Base-by-base conservation (phyloP, 1,140 invertebrate genomes). In the Chionoecetes opilio region DNA sequence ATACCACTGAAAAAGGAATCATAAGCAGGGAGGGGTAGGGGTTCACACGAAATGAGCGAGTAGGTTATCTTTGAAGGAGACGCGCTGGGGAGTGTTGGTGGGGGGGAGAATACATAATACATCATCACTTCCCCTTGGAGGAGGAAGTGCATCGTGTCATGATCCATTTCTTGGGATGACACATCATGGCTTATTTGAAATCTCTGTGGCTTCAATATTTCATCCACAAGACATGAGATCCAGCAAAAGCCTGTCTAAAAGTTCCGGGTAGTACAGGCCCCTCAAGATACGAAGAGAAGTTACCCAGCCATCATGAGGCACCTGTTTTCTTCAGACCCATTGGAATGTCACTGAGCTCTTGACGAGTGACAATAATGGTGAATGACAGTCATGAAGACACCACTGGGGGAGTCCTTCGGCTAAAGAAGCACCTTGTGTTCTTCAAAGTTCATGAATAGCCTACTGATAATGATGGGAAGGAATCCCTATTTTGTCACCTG, bases 41-140 rank as follows among this genome's bases (percentile, higher is more conserved):
- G 14, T 84, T 84, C 41, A 84, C 34, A 88, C 37, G 87, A 87
- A 87, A 46, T 38, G n/a, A 89, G 87, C 37, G 41, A 89, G n/a
- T 41, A 89, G 87, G 87, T 46, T 89, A 29, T 89, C 87, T n/a
- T 29, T 41, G 14, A 38, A 21, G 31, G 87, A 35, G 87, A 89
- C 9, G 41, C n/a, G 37, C 87, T 89, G 37, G 38, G n/a, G 29
- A 2, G 41, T 9, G 37, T 35, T 89, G 37, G 38, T 5, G 29
- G 35, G 31, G 87, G 87, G 41, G 38, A 38, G 63, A 75, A 75
- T 75, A 75, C 63, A 75, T 26, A 75, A 75, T 75, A 75, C 63
- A 75, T 26, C 63, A 75, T n/a, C 63, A n/a, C 63, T 75, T 75
- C 63, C 63, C 26, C 21, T 8, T 21, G n/a, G 63, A 75, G 63